Base-by-base conservation (phyloP, 2,888 invertebrate species). In the Antheraea assamensis region DNA sequence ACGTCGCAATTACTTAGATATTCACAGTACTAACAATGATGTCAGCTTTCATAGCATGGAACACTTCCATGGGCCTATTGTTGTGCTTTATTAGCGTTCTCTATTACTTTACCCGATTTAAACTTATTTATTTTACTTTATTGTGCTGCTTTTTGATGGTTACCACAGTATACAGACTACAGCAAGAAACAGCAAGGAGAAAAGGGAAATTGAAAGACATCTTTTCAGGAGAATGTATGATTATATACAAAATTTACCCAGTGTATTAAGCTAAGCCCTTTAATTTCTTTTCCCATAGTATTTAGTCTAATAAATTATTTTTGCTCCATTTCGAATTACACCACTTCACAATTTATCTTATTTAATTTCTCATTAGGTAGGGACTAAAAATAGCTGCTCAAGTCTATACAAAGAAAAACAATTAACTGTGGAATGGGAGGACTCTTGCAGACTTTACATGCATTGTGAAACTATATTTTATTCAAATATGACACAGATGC, bases 121-220 rank as follows among this genome's bases (percentile, higher is more conserved):
- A 88, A 90, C 81, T 84, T 88, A 88, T 92, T 92, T 91, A 93
- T 93, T 94, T 94, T 88, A 93, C 91, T 93, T 93, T 93, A 92
- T 91, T 93, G 95, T 95, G 96, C 96, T 96, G 95, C 96, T 95
- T 95, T 94, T 95, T 93, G 93, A 95, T 94, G 95, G 92, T 95
- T 94, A 95, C 95, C 95, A 95, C 96, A 96, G 96, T 96, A 95
- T 96, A 96, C 96, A 96, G 96, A 95, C 96, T 96, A 95, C 96
- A 96, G 93, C 96, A 97, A 94, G 96, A 97, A 94, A 95, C 95
- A 89, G 96, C 96, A 92, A 97, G 97, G 96, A 96, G 97, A 96
- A 97, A 97, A 95, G 96, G 96, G 94, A 97, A 97, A 96, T 96
- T 97, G 95, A 97, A 97, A 96, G 97, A 97, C 95, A 96, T 97